Evolutionary conservation across 2,113 vertebrate genomes (phyloP).

Genomic region (Zosterops borbonicus): DNA sequence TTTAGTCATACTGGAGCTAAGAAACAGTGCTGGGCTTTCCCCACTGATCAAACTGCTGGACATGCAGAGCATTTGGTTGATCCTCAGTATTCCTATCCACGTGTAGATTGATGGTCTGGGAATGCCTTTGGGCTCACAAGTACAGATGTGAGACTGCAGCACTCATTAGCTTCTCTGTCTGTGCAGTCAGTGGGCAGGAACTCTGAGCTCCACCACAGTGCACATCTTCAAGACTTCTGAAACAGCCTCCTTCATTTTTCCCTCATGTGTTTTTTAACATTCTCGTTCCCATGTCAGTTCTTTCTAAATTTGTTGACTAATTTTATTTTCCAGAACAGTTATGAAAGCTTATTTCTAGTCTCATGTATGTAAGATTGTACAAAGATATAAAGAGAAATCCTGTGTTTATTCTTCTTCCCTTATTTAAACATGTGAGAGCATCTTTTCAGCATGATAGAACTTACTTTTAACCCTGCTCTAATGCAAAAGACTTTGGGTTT

Average conservation of each 20-base stretch:
- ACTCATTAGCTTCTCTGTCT: neutral
- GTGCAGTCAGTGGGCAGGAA: neutral
- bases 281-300: neutral
- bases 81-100: neutral
- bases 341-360: neutral
- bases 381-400: neutral
- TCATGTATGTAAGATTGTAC: neutral
- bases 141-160: neutral
- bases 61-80: neutral
- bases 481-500: neutral
- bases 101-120: neutral
- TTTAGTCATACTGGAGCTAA: neutral
- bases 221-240: neutral
- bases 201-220: neutral
- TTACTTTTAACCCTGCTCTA: neutral
- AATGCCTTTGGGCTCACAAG: neutral
- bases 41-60: neutral
- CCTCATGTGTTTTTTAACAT: neutral
- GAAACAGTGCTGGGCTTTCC: neutral
- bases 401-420: neutral
- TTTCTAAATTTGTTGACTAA: neutral
- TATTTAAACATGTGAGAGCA: neutral
- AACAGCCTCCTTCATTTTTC: neutral
- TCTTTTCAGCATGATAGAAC: neutral
- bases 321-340: neutral